These are phyloP conservation scores for Autographa gamma DNA, from an alignment of 2,888 invertebrate genomes.

Conservation along the genomic window DNA sequence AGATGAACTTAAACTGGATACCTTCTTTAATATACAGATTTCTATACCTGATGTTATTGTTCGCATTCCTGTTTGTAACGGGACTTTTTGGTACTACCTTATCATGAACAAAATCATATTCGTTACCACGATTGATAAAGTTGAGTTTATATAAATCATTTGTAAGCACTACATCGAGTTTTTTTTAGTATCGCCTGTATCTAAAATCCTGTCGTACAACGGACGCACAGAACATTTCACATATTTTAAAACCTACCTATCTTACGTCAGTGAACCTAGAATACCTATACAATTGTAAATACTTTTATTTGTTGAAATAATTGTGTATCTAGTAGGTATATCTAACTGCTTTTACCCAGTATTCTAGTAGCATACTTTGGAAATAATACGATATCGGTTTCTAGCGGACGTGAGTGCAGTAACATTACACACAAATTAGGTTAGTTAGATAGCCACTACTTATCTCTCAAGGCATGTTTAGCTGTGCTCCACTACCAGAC, in stretches of 20 bases:
- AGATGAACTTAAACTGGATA: constrained; percentile 62
- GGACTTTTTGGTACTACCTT: constrained; percentile 27
- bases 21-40: constrained; percentile 42
- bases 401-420: constrained; percentile 74
- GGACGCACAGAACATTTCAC: not conserved
- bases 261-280: not conserved
- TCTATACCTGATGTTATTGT: constrained; percentile 49
- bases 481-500: constrained; percentile 26
- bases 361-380: constrained; percentile 71
- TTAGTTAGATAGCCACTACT: constrained; percentile 78
- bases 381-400: constrained; percentile 72
- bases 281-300: too few species aligned
- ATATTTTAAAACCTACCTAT: too few species aligned
- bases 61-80: constrained; percentile 37
- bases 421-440: constrained; percentile 79
- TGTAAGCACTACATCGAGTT: not conserved
- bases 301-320: too few species aligned
- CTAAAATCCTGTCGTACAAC: too few species aligned
- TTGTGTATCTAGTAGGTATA: constrained; percentile 3
- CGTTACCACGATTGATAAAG: not conserved
- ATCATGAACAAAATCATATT: constrained; percentile 15
- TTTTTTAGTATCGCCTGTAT: not conserved
- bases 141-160: too few species aligned
- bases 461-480: constrained; percentile 73
- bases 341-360: constrained; percentile 42